Percentiles rank a stretch among this genome's conserved stretches.
phyloP scores from a whole-genome alignment of 2,888 invertebrate genomes.

The Trachelus troglodyta region DNA sequence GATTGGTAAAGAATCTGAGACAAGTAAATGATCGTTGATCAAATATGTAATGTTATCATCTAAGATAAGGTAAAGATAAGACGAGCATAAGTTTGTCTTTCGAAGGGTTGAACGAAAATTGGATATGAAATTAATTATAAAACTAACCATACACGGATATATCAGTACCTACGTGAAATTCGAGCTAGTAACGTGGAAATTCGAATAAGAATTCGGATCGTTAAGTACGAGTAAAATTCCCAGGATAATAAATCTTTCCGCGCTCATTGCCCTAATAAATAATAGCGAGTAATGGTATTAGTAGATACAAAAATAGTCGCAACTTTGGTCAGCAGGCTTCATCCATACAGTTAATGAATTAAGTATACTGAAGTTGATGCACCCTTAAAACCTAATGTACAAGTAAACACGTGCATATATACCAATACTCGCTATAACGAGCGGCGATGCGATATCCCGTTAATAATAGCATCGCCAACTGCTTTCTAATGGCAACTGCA shows the following conservation, averaged over 20 bases:
- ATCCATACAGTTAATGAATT: background rate
- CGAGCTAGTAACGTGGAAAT: background rate
- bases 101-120: background rate
- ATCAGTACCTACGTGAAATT: background rate
- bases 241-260: background rate
- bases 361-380: background rate
- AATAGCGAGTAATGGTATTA: background rate
- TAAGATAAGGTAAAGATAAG: background rate
- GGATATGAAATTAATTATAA: background rate
- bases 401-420: background rate
- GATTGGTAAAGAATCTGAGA: background rate
- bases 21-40: background rate
- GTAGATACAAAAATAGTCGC: background rate
- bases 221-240: background rate
- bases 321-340: background rate
- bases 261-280: background rate
- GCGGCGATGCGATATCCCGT: background rate
- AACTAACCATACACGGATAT: background rate
- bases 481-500: background rate
- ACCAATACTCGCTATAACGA: background rate
- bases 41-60: background rate
- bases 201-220: background rate
- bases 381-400: background rate
- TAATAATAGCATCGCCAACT: background rate
- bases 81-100: background rate